Evolutionary conservation across 2,797 vertebrate genomes (phyloP).

Genomic region (Botia almorhae): DNA sequence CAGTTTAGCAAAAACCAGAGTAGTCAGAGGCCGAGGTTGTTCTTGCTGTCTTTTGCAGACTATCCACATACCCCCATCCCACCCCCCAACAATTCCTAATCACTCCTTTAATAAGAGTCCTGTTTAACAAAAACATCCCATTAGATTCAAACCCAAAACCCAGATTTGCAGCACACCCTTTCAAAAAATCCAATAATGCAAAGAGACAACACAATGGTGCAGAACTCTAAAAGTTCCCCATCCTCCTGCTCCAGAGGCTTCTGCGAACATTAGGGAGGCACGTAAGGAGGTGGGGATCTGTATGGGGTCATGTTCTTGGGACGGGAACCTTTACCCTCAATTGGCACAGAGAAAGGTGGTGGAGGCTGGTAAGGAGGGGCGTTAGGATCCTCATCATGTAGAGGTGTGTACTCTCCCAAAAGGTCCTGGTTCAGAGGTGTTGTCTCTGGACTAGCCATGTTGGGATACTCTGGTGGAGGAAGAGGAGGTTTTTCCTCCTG

Average conservation of each 20-base stretch:
- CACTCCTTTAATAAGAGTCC: slow-evolving; percentile 40
- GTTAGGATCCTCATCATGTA: slow-evolving; percentile 93
- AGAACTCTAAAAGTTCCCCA: slow-evolving; percentile 83
- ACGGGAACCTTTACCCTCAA: slow-evolving; percentile 97
- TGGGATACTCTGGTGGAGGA: slow-evolving; percentile 94
- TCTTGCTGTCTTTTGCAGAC: slow-evolving; percentile 73
- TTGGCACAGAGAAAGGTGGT: slow-evolving; percentile 93
- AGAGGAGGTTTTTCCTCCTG: slow-evolving; percentile 97
- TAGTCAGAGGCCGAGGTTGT: slow-evolving; percentile 69
- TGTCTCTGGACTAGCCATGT: slow-evolving; percentile 91
- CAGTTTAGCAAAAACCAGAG: slow-evolving; percentile 67
- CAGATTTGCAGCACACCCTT: slow-evolving; percentile 68
- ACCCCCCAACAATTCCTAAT: slow-evolving; percentile 48
- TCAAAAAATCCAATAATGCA: slow-evolving; percentile 68
- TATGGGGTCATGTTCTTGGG: slow-evolving; percentile 99
- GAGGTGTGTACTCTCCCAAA: slow-evolving; percentile 91
- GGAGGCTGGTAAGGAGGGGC: slow-evolving; percentile 97
- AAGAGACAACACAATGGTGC: slow-evolving; percentile 82
- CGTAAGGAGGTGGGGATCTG: slow-evolving; percentile 96
- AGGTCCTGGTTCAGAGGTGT: slow-evolving; percentile 93
- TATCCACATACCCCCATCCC: slow-evolving; percentile 61
- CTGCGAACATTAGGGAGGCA: slow-evolving; percentile 89
- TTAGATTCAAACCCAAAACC: slow-evolving; percentile 61
- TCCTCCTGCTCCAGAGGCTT: slow-evolving; percentile 67
- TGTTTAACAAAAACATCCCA: slow-evolving; percentile 53